Conservation (phyloP, 2,888 invertebrate species). For the Heliconius aoede region DNA sequence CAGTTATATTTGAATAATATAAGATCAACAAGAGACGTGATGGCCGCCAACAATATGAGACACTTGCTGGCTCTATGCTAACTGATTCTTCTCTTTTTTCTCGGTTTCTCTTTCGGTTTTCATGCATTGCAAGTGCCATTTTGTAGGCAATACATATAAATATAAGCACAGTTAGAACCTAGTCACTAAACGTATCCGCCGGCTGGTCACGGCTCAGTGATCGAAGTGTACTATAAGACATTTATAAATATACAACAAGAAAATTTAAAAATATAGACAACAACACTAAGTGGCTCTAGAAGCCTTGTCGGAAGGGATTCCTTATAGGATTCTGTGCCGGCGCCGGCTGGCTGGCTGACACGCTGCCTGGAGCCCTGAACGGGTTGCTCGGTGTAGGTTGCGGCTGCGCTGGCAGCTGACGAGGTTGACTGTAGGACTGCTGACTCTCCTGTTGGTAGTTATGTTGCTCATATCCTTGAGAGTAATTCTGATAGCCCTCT, state of each 20-base stretch:
- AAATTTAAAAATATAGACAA: constrained; percentile 78
- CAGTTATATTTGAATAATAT: constrained; percentile 65
- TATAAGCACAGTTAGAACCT: constrained; percentile 67
- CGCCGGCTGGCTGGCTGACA: constrained; percentile 59
- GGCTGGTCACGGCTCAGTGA: constrained; percentile 76
- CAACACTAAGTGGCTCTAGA: constrained; percentile 81
- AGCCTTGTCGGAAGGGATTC: constrained; percentile 90
- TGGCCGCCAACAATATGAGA: constrained; percentile 44
- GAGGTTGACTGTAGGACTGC: constrained; percentile 64
- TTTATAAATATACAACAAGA: constrained; percentile 83
- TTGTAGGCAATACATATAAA: constrained; percentile 38
- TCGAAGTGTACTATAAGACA: constrained; percentile 79
- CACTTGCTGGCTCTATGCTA: background rate
- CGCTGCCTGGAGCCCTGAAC: constrained; percentile 63
- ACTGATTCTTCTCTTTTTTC: background rate
- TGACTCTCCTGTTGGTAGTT: constrained; percentile 61
- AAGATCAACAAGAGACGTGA: constrained; percentile 62
- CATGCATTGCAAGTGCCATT: constrained; percentile 19
- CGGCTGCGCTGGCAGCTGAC: constrained; percentile 78
- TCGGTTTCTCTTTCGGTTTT: background rate
- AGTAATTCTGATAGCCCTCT: constrained; percentile 76
- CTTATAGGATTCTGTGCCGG: constrained; percentile 68
- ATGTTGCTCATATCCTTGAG: constrained; percentile 72
- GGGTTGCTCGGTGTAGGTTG: constrained; percentile 77
- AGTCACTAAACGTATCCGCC: constrained; percentile 69